Conservation (phyloP, 1,140 invertebrate genomes). For the Rhagoletis zephyria region DNA sequence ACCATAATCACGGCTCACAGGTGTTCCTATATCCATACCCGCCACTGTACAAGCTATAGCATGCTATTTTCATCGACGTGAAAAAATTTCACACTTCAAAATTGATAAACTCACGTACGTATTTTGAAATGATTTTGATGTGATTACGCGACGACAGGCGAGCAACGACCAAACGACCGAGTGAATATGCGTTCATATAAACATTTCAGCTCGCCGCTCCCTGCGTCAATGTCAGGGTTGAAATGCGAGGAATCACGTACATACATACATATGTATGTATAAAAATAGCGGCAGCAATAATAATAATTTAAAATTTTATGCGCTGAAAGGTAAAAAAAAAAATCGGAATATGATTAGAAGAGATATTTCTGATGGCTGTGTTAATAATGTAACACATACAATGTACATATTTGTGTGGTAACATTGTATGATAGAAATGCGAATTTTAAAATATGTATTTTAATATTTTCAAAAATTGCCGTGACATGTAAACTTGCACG, state of each 20-base stretch:
- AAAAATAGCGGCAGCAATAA: no score
- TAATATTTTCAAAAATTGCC: not conserved
- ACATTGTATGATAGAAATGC: no score
- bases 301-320: not conserved
- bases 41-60: not conserved
- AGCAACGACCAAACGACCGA: not conserved
- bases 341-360: not conserved
- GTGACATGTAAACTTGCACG: not conserved
- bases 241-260: no score
- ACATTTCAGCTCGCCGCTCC: not conserved
- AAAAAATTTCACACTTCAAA: not conserved
- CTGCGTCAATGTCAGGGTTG: not conserved
- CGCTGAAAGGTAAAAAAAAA: not conserved
- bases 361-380: not conserved
- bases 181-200: no score
- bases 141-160: not conserved
- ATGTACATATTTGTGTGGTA: no score
- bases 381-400: no score
- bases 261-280: no score
- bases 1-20: no score
- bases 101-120: not conserved
- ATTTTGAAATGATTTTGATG: constrained; percentile 14
- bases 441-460: not conserved
- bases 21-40: no score
- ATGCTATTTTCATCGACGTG: not conserved